phyloP scores from a whole-genome alignment of 2,113 vertebrate species.

The Anolis carolinensis region DNA sequence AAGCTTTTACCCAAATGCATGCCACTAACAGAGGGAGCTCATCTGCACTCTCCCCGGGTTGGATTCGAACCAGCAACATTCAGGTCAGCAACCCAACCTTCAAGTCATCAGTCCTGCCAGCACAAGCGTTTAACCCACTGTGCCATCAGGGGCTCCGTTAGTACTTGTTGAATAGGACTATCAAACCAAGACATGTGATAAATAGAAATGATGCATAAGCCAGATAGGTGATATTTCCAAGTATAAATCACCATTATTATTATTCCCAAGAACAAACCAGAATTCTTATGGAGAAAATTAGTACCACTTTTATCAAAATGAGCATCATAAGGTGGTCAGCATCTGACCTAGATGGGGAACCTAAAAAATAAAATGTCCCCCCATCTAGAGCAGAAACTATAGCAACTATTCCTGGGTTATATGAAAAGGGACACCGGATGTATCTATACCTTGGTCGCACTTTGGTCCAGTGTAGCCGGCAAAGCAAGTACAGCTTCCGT shows the following conservation, averaged over 20 bases:
- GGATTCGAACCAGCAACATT: too few species aligned
- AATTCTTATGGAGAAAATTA: neutral
- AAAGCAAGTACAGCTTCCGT: constrained; percentile 87
- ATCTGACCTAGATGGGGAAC: neutral
- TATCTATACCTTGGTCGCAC: constrained; percentile 86
- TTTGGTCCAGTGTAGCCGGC: constrained; percentile 86
- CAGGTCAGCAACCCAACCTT: too few species aligned
- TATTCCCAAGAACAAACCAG: neutral
- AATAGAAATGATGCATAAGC: too few species aligned
- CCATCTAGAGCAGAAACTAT: neutral
- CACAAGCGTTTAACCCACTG: too few species aligned
- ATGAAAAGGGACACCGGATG: neutral
- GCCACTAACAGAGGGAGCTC: too few species aligned
- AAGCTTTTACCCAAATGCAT: too few species aligned
- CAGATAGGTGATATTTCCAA: too few species aligned
- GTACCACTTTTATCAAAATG: neutral
- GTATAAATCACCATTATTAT: neutral
- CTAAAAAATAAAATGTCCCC: neutral
- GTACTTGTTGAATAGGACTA: too few species aligned
- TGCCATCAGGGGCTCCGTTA: too few species aligned
- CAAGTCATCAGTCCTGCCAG: too few species aligned
- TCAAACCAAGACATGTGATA: too few species aligned
- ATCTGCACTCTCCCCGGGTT: too few species aligned
- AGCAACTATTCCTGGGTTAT: neutral
- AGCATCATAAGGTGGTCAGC: neutral